Evolutionary conservation across 2,888 invertebrate genomes (phyloP), one percentile per base, ranked within the genome.

Genomic region (Acleris cristana): DNA sequence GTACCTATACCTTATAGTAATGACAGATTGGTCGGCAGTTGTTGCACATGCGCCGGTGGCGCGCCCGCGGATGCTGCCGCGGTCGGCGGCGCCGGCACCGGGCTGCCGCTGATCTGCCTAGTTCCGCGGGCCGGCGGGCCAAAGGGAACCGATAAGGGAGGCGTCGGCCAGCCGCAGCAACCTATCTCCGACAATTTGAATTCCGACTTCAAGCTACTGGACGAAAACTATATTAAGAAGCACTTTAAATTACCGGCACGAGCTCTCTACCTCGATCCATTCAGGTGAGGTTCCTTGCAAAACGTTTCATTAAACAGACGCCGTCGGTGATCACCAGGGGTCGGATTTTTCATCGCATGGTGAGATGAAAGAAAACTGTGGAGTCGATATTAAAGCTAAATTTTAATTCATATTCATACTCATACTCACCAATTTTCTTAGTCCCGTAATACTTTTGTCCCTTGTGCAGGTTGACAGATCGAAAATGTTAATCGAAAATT

Each of bases 231-330:
- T 67, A 82, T 92, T 21, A 87, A 84, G 73, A 85, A 88, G 67
- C 80, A 92, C 71, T 92, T 90, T 70, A 86, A 89, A 30, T 73
- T 92, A 48, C 88, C 89, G 2, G 81, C 79, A 51, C 79, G 90
- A 53, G 69, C 90, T 2, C 74, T 90, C 2, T 92, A 92, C 65
- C 76, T 91, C 12, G 91, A 92, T 71, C 87, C 90, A 0, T 87
- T 82, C 64, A 85, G 87, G 88, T 86, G 73, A 48, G 18, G n/a
- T n/a, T 8, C 48, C 16, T 18, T 48, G 48, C 0, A n/a, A 48
- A 48, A 48, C 12, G 16, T 44, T 12, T 1, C 16, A 44, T 16
- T 44, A 16, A 1, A 44, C 0, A 16, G 16, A 26, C 26, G 2
- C 26, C 26, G 26, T 26, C n/a, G n/a, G n/a, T n/a, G n/a, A n/a